Evolutionary conservation across 1,140 invertebrate species (phyloP).

Genomic region (Argopecten irradians): DNA sequence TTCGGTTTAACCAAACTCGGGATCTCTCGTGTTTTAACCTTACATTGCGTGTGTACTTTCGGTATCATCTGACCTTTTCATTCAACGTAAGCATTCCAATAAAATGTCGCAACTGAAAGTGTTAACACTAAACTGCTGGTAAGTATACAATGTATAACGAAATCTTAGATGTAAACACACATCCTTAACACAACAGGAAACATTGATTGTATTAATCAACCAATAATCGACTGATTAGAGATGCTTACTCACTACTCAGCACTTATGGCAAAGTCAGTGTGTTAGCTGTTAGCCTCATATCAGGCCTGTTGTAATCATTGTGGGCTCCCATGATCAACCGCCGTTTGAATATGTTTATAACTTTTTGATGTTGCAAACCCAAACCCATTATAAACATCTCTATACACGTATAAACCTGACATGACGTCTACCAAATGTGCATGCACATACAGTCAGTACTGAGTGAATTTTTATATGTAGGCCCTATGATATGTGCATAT

Average conservation of each 20-base stretch:
- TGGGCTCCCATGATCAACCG: too few species aligned
- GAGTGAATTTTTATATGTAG: too few species aligned
- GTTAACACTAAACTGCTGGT: conserved; percentile 82
- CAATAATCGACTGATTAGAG: background rate
- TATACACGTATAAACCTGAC: too few species aligned
- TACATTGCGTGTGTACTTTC: background rate
- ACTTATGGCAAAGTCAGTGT: background rate
- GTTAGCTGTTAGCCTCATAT: background rate
- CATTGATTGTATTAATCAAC: background rate
- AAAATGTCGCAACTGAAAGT: conserved; percentile 60
- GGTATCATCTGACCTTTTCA: background rate
- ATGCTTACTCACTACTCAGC: too few species aligned
- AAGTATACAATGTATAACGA: conserved; percentile 58
- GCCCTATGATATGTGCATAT: too few species aligned
- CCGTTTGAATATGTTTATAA: too few species aligned
- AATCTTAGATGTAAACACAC: background rate
- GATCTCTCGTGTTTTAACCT: background rate
- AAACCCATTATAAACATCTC: too few species aligned
- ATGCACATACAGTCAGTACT: too few species aligned
- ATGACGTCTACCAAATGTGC: too few species aligned
- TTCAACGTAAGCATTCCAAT: background rate
- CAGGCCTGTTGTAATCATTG: background rate
- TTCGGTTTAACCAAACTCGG: background rate
- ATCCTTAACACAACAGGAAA: background rate
- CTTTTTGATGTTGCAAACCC: too few species aligned